These are phyloP conservation scores for Sarcoramphus papa DNA, from an alignment of 2,797 vertebrate species.

Conservation along the genomic window DNA sequence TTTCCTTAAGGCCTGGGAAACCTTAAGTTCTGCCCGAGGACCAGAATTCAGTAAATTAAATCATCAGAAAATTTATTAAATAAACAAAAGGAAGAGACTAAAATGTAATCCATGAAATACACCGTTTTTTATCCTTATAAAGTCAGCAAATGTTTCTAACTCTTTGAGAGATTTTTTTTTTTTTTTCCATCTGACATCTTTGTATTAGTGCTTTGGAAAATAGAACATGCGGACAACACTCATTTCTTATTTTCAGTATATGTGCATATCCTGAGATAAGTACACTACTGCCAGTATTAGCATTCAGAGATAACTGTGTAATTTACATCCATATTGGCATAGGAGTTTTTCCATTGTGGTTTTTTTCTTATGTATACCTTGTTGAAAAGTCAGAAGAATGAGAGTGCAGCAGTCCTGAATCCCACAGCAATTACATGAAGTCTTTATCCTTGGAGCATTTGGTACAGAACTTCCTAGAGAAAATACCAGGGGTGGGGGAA, in stretches of 20 bases:
- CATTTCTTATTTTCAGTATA: not conserved
- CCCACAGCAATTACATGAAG: not conserved
- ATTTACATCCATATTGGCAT: not conserved
- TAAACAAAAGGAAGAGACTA: conserved; percentile 27
- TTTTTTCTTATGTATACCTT: not conserved
- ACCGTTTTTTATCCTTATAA: conserved; percentile 7
- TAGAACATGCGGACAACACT: not conserved
- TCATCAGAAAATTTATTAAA: conserved; percentile 35
- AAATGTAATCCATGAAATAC: not conserved
- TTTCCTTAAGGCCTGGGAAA: not conserved
- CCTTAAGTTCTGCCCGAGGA: not conserved
- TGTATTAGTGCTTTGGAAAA: not conserved
- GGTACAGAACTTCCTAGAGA: not conserved
- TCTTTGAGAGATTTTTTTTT: not conserved
- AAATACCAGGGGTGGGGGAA: not conserved
- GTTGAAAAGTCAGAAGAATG: not conserved
- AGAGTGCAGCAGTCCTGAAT: not conserved
- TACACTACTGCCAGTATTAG: not conserved
- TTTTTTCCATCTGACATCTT: not conserved
- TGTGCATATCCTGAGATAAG: not conserved
- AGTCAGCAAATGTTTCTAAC: conserved; percentile 7
- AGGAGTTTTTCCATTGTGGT: not conserved
- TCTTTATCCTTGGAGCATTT: not conserved
- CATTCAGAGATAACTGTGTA: not conserved
- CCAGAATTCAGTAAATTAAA: conserved; percentile 39